Base-by-base conservation (phyloP, 2,797 vertebrate species). In the Leptoclinus maculatus region DNA sequence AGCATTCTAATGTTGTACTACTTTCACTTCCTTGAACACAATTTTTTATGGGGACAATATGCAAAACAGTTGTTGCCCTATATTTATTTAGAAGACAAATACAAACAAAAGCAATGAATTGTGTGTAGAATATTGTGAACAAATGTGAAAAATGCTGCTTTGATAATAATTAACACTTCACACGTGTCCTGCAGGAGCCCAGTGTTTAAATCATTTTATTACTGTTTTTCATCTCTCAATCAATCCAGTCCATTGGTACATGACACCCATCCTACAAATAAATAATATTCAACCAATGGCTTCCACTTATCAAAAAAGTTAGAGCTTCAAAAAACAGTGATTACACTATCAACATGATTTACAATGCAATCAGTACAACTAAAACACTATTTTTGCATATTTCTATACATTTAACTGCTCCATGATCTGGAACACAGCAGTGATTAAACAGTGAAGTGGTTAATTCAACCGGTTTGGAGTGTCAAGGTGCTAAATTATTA, bases 271-370 rank as follows among this genome's bases (percentile, higher is more conserved):
- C 66, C 38, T 89, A 63, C 76, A 87, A 91, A 92, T 91, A 91
- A 93, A 92, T 91, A 93, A 72, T 84, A 72, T 87, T 89, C 69
- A 85, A 84, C 71, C 87, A 89, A 56, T 73, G 83, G 88, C 70
- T 80, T 87, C 57, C 70, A 88, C 72, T 89, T 85, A 89, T 92
- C 78, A 83, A 91, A 90, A 90, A 89, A 66, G 63, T 86, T 76
- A 79, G 57, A 86, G 78, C 54, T 74, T 83, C 78, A 83, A 86
- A 83, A 85, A 86, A 89, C 82, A 90, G 82, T 86, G 76, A 92
- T 84, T 89, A 87, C 80, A 88, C 78, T 84, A 87, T 91, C 73
- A 79, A 88, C 86, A 90, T 88, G 83, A 90, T 86, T 88, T 92
- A 90, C 90, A 92, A 77, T 82, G 77, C 68, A 87, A 86, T 90